These are phyloP conservation scores for Solea senegalensis DNA, from an alignment of 2,113 vertebrate species.

Conservation along the genomic window DNA sequence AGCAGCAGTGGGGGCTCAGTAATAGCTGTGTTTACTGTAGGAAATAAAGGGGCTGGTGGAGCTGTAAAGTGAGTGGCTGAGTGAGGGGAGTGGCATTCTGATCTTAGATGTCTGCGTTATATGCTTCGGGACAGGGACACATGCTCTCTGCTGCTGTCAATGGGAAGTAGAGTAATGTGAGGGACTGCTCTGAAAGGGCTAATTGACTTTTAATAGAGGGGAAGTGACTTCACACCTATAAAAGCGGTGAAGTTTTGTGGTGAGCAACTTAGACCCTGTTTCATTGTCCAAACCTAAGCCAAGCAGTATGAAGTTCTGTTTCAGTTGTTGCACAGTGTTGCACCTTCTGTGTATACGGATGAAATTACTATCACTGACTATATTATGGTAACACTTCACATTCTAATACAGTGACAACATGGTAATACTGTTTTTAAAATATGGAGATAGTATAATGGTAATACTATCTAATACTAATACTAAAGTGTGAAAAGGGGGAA, in stretches of 20 bases:
- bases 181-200: constrained; percentile 16
- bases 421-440: too few relatives aligned
- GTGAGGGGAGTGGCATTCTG: constrained; percentile 44
- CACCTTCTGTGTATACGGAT: too few relatives aligned
- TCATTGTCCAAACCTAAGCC: too few relatives aligned
- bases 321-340: too few relatives aligned
- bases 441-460: too few relatives aligned
- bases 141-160: constrained; percentile 33
- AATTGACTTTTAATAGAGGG: constrained; percentile 33
- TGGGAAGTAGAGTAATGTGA: constrained; percentile 11
- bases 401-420: too few relatives aligned
- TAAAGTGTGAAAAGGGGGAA: too few relatives aligned
- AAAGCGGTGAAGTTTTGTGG: background rate
- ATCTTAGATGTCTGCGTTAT: constrained; percentile 22
- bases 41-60: constrained; percentile 61
- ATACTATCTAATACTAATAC: too few relatives aligned
- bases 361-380: too few relatives aligned
- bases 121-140: constrained; percentile 4
- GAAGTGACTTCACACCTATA: constrained; percentile 10
- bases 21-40: constrained; percentile 72
- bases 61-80: constrained; percentile 54
- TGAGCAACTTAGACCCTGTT: too few relatives aligned
- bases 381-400: too few relatives aligned
- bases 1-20: constrained; percentile 57
- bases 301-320: too few relatives aligned